phyloP scores from a whole-genome alignment of 2,797 vertebrate species.

The Somateria mollissima region DNA sequence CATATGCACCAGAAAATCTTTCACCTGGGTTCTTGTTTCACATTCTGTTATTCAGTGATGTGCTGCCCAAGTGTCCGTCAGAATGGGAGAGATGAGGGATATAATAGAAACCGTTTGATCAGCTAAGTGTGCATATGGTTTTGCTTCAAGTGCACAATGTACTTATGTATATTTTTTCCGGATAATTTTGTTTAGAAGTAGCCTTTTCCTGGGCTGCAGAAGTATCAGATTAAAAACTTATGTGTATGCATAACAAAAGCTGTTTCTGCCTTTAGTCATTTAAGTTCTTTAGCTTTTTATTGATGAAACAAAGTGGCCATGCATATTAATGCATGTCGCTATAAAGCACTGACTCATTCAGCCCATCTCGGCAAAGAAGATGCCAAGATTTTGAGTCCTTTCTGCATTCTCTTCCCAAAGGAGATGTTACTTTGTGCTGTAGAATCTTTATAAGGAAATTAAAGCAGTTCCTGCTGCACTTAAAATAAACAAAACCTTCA shows the following conservation, averaged over 20 bases:
- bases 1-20: accelerated
- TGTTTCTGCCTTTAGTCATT: slow-evolving; percentile 21
- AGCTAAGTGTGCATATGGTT: background rate
- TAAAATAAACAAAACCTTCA: background rate
- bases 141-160: slow-evolving; percentile 28
- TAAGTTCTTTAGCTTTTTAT: slow-evolving; percentile 11
- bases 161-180: background rate
- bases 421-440: slow-evolving; percentile 10
- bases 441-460: slow-evolving; percentile 57
- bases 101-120: background rate
- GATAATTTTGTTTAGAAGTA: slow-evolving; percentile 31
- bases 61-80: background rate
- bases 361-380: background rate
- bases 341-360: background rate
- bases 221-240: background rate
- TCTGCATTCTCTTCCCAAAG: background rate
- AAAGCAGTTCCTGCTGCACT: slow-evolving; percentile 3
- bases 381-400: slow-evolving; percentile 29
- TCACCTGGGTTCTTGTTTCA: background rate
- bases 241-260: slow-evolving; percentile 16
- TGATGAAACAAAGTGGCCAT: slow-evolving; percentile 31
- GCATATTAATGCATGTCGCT: slow-evolving; percentile 6
- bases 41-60: background rate
- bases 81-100: background rate
- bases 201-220: slow-evolving; percentile 39